Conservation (phyloP, 37 sponge, comb jelly and placozoan genomes). For the Dysidea cf. avara region DNA sequence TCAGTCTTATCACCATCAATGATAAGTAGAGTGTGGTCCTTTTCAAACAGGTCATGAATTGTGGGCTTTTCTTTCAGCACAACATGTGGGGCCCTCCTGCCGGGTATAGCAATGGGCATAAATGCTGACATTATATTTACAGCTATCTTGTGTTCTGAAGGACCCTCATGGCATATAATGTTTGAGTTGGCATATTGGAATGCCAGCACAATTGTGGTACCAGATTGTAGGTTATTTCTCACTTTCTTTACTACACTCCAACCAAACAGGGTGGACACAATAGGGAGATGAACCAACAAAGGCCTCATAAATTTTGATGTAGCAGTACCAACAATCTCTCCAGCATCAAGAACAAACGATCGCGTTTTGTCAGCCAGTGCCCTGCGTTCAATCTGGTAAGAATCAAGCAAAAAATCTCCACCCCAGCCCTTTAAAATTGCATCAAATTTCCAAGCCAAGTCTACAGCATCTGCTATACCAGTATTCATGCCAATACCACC, state of each 20-base stretch:
- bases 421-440: conserved; percentile 69
- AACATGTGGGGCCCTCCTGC: conserved; percentile 75
- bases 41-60: conserved; percentile 67
- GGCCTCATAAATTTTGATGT: not conserved
- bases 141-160: not conserved
- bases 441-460: conserved; percentile 80
- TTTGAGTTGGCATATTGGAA: conserved; percentile 64
- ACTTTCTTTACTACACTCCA: not conserved
- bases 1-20: conserved; percentile 59
- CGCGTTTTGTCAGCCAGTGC: conserved; percentile 47
- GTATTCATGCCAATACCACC: conserved; percentile 84
- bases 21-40: conserved; percentile 48
- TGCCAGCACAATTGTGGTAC: conserved; percentile 44
- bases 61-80: conserved; percentile 38
- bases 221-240: not conserved
- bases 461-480: conserved; percentile 58
- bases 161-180: conserved; percentile 55
- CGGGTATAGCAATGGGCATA: conserved; percentile 57
- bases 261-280: conserved; percentile 1
- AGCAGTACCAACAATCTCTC: not conserved
- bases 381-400: conserved; percentile 54
- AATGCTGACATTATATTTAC: not conserved
- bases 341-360: conserved; percentile 16
- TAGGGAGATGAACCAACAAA: not conserved
- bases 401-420: conserved; percentile 59